phyloP scores from a whole-genome alignment of 2,888 invertebrate genomes.

The Creontiades dilutus region DNA sequence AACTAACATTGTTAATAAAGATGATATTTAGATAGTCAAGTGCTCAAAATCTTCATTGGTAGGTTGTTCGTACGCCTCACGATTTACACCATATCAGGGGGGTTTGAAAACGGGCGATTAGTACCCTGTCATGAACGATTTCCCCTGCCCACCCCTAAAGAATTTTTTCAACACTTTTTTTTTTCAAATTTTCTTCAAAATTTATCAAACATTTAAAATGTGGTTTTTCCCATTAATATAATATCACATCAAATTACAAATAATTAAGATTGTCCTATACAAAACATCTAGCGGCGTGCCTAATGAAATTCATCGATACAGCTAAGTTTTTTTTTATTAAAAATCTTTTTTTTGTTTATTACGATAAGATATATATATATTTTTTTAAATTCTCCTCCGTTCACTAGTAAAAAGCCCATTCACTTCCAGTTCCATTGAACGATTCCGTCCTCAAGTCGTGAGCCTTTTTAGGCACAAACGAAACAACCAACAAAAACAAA shows the following conservation, averaged over 20 bases:
- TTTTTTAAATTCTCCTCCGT: slow-evolving; percentile 41
- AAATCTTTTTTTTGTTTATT: slow-evolving; percentile 9
- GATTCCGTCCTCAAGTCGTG: neutral
- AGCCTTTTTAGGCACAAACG: neutral
- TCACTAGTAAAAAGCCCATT: slow-evolving; percentile 42
- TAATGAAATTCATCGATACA: slow-evolving; percentile 67
- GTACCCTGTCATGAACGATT: slow-evolving; percentile 64
- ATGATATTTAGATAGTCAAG: slow-evolving; percentile 36
- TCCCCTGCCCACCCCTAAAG: slow-evolving; percentile 6
- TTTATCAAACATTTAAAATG: slow-evolving; percentile 44
- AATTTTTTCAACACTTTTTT: slow-evolving; percentile 22
- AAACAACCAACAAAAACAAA: no score
- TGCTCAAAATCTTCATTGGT: neutral
- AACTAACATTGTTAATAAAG: neutral
- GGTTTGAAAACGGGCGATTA: neutral
- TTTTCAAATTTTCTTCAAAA: slow-evolving; percentile 4
- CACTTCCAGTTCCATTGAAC: slow-evolving; percentile 11
- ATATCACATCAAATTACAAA: slow-evolving; percentile 76
- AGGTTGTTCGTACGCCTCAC: neutral
- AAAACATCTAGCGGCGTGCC: slow-evolving; percentile 75
- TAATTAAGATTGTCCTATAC: slow-evolving; percentile 75
- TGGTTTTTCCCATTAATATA: slow-evolving; percentile 69
- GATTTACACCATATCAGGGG: neutral
- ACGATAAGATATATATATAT: slow-evolving; percentile 54
- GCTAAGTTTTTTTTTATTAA: slow-evolving; percentile 49